These are phyloP conservation scores for Clitarchus hookeri DNA, from an alignment of 2,888 invertebrate genomes.

Conservation along the genomic window DNA sequence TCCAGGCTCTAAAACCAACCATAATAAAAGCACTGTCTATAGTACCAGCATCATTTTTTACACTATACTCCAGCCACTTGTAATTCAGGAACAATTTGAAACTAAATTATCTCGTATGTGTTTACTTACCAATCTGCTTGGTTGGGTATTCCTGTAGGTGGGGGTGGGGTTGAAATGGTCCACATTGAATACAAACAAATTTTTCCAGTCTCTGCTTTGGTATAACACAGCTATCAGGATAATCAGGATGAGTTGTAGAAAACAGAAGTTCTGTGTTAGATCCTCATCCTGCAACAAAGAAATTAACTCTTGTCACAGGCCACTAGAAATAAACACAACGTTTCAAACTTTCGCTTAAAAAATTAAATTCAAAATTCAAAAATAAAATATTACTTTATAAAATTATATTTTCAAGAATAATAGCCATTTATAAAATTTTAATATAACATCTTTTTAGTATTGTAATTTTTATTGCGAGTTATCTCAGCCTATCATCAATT, in stretches of 20 bases:
- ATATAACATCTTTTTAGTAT: too few species aligned
- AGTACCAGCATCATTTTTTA: conserved; percentile 15
- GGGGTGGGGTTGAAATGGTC: conserved; percentile 15
- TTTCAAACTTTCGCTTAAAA: too few species aligned
- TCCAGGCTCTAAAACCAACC: conserved; percentile 4
- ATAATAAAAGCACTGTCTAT: not conserved
- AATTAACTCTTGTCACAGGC: not conserved
- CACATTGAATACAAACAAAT: conserved; percentile 12
- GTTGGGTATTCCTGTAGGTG: conserved; percentile 11
- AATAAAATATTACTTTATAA: too few species aligned
- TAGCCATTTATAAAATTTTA: too few species aligned
- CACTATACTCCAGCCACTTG: not conserved
- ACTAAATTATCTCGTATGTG: not conserved
- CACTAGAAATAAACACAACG: too few species aligned
- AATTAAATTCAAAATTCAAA: too few species aligned
- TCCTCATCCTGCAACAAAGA: not conserved
- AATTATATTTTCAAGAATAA: too few species aligned
- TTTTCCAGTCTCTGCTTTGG: conserved; percentile 20
- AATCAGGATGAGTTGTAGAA: not conserved
- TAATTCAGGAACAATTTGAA: not conserved
- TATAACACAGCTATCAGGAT: not conserved
- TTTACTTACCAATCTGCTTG: not conserved
- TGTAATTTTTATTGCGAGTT: too few species aligned
- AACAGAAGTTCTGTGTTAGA: not conserved
- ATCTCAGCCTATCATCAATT: too few species aligned